These are phyloP conservation scores for Chelonoidis abingdonii DNA, from an alignment of 2,113 vertebrate species.

Conservation along the genomic window DNA sequence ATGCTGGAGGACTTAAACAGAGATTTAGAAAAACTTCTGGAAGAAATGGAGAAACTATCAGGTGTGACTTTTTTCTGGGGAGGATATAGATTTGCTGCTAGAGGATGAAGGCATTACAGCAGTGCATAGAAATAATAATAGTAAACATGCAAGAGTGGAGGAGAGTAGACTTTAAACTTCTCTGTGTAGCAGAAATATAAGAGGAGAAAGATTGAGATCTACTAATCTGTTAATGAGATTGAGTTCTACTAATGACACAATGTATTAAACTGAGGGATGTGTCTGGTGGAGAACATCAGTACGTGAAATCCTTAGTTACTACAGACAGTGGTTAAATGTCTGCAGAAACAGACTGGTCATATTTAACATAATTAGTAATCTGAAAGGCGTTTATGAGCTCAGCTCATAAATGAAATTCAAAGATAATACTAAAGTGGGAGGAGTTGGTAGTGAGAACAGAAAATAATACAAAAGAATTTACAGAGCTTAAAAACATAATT, in stretches of 20 bases:
- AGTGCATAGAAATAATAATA: not conserved
- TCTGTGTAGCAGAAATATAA: not conserved
- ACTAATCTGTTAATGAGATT: not conserved
- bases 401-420: not conserved
- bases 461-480: not conserved
- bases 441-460: not conserved
- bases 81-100: fast-evolving
- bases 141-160: not conserved
- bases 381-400: not conserved
- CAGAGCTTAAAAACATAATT: not conserved
- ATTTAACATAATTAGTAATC: not conserved
- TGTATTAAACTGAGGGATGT: not conserved
- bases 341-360: not conserved
- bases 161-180: not conserved
- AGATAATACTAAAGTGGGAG: not conserved
- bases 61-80: conserved; percentile 59
- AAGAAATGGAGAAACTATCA: conserved; percentile 81
- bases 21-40: conserved; percentile 77
- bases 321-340: not conserved
- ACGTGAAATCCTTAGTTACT: not conserved
- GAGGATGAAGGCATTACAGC: not conserved
- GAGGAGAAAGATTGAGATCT: not conserved
- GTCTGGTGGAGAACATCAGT: not conserved
- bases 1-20: conserved; percentile 64
- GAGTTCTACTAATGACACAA: not conserved